phyloP scores from a whole-genome alignment of 2,113 vertebrate genomes.

The Siniperca chuatsi region DNA sequence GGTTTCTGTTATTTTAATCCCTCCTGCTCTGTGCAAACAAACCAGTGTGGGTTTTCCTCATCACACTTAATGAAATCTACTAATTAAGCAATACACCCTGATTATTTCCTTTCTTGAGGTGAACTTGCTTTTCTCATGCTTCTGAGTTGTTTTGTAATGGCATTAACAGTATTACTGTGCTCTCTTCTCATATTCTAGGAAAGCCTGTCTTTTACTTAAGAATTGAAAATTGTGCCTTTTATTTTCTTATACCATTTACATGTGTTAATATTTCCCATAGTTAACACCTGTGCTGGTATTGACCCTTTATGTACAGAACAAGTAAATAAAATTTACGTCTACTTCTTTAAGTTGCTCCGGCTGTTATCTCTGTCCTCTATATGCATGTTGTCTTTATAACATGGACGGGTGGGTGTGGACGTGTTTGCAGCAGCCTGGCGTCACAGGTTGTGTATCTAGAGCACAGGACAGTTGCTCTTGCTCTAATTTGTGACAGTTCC shows the following conservation, averaged over 20 bases:
- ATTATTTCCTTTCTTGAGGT: constrained; percentile 63
- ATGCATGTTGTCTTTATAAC: neutral
- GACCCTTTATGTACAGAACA: constrained; percentile 87
- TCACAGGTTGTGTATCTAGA: constrained; percentile 73
- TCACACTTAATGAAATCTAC: constrained; percentile 65
- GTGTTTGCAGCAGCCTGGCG: constrained; percentile 25
- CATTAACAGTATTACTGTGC: constrained; percentile 99
- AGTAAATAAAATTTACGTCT: constrained; percentile 94
- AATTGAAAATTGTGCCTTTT: constrained; percentile 93
- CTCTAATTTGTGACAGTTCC: constrained; percentile 72
- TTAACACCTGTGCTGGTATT: constrained; percentile 88
- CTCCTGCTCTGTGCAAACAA: constrained; percentile 41
- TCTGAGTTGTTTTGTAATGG: constrained; percentile 86
- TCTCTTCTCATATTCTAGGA: constrained; percentile 83
- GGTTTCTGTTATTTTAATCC: constrained; percentile 46
- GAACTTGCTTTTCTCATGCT: constrained; percentile 69
- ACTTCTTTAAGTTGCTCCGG: constrained; percentile 81
- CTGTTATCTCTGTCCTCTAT: constrained; percentile 13
- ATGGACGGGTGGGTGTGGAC: constrained; percentile 20
- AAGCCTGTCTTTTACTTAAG: constrained; percentile 86
- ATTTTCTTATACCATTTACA: constrained; percentile 90
- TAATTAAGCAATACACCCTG: constrained; percentile 82
- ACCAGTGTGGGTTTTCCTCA: constrained; percentile 43
- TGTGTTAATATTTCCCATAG: constrained; percentile 89
- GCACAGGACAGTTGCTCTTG: constrained; percentile 58